phyloP scores from a whole-genome alignment of 1,140 invertebrate species.

The Nasonia giraulti region DNA sequence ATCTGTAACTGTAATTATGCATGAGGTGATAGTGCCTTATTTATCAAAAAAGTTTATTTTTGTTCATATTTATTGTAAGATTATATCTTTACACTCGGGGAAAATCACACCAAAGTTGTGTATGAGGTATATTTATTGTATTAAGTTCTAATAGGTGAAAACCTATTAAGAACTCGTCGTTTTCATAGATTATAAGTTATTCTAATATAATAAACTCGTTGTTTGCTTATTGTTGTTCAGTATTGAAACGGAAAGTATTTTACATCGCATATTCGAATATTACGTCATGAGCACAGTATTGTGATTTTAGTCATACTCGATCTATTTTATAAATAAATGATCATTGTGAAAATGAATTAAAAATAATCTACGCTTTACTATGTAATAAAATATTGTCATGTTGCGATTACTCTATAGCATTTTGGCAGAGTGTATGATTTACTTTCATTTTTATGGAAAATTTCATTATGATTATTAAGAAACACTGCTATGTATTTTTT shows the following conservation, averaged over 20 bases:
- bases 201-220: neutral
- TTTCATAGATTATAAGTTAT: neutral
- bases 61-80: neutral
- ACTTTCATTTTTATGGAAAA: too few species aligned
- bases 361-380: neutral
- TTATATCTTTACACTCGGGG: neutral
- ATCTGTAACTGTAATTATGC: too few species aligned
- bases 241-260: neutral
- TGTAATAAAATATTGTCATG: neutral
- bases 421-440: too few species aligned
- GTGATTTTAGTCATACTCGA: neutral
- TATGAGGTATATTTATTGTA: slow-evolving; percentile 4
- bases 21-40: too few species aligned
- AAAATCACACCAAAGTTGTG: neutral
- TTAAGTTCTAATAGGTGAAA: neutral
- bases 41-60: too few species aligned
- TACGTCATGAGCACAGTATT: neutral
- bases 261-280: neutral
- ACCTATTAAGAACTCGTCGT: neutral
- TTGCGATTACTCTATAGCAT: neutral
- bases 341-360: neutral
- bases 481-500: too few species aligned
- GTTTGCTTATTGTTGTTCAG: neutral
- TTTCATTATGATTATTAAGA: too few species aligned
- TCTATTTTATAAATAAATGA: neutral